Percentiles rank a stretch among this genome's conserved stretches.
These are phyloP conservation scores for Tympanuchus pallidicinctus DNA, from an alignment of 2,113 vertebrate species.

Conservation along the genomic window DNA sequence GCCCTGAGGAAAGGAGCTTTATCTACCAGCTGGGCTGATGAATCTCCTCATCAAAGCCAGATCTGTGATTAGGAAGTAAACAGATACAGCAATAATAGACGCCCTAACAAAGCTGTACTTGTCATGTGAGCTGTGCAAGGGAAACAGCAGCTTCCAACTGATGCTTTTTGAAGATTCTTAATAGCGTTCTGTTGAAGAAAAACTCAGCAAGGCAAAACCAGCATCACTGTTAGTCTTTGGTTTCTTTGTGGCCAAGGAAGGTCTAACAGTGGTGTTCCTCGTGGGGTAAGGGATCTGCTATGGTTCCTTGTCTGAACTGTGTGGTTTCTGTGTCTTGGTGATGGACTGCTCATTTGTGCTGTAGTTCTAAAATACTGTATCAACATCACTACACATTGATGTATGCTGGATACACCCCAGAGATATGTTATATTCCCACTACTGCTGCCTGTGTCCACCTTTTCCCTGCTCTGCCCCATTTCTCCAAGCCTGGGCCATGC, in stretches of 20 bases:
- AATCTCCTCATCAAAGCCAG: not conserved
- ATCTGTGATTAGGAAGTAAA: not conserved
- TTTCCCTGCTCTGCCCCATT: not conserved
- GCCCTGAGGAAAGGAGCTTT: not conserved
- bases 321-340: not conserved
- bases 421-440: not conserved
- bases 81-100: not conserved
- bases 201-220: not conserved
- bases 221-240: not conserved
- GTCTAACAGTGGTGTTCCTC: not conserved
- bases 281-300: rapidly evolving
- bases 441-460: not conserved
- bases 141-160: not conserved
- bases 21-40: not conserved
- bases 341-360: not conserved
- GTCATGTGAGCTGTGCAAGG: not conserved
- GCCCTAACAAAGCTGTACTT: not conserved
- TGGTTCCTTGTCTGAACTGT: not conserved
- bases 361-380: not conserved
- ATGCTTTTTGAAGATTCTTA: not conserved
- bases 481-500: not conserved
- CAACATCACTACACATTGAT: no score
- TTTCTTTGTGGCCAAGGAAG: not conserved
- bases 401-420: not conserved
- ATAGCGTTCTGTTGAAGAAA: not conserved